Evolutionary conservation across 1,140 invertebrate species (phyloP), one percentile per base, ranked within the genome.

Genomic region (Leptinotarsa lineolata): DNA sequence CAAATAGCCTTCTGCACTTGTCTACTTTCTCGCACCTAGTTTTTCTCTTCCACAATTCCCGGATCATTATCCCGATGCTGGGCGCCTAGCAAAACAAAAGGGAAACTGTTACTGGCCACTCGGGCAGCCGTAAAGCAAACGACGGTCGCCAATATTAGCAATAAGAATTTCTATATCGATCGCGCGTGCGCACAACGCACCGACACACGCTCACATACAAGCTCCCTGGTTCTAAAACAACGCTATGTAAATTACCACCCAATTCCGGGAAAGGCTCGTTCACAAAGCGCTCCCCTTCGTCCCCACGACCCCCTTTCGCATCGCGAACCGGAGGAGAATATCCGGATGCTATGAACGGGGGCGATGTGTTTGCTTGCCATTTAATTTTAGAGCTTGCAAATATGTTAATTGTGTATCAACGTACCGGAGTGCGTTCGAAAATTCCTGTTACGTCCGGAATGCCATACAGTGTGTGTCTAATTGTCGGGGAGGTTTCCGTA

Each of bases 241-340:
- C 76, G 73, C 77, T 77, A 77, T 78, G 78, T 78, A 80, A 80
- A 80, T 80, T 80, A 72, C 79, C 79, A 74, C 64, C 79, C 79
- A 79, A 80, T 80, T 79, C 76, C 70, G 59, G 70, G 72, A 77
- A 77, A 76, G 72, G 72, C 72, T 67, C 69, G 75, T 76, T 69
- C 68, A 69, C 68, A 69, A 69, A 69, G 46, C 39, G 13, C 48
- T 59, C 68, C 68, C 68, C 54, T 18, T 48, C 8, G n/a, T 54
- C n/a, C 46, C 68, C 20, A n/a, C 46, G 22, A 22, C 21, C 21
- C 15, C 24, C 54, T 48, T 39, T 24, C 58, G 20, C 46, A 22
- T n/a, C 16, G 66, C 46, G n/a, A 39, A 21, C 18, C 48, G 68
- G 68, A 13, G 64, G 64, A 39, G 30, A 66, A n/a, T 39, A 39